A percentile compares a stretch with the other conserved stretches of the same genome.
Evolutionary conservation across 2,888 invertebrate species (phyloP).

Genomic region (Lochmaea capreae): DNA sequence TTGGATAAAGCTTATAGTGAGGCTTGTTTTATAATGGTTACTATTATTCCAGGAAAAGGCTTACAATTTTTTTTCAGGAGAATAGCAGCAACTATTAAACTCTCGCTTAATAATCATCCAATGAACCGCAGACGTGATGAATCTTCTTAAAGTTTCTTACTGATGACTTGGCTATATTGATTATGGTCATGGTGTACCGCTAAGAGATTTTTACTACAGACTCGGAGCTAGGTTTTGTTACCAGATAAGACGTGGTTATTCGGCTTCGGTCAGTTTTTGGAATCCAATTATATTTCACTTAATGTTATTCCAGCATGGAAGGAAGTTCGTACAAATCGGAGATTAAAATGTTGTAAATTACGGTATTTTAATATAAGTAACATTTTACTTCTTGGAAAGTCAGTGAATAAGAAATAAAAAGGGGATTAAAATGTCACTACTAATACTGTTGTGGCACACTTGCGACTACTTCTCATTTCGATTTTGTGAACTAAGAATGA

Average conservation of each 20-base stretch:
- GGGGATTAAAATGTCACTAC: background rate
- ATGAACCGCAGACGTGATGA: background rate
- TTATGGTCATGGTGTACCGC: background rate
- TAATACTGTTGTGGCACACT: background rate
- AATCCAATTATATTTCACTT: slow-evolving; percentile 39
- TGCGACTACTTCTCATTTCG: background rate
- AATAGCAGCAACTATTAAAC: background rate
- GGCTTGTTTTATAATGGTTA: background rate
- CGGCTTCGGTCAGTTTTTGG: slow-evolving; percentile 28
- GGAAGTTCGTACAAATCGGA: slow-evolving; percentile 23
- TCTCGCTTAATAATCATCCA: background rate
- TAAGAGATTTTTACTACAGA: background rate
- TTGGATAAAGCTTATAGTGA: too few relatives aligned
- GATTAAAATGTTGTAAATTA: slow-evolving; percentile 32
- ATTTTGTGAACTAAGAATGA: background rate
- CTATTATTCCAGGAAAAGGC: background rate
- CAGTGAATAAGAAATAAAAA: slow-evolving; percentile 1
- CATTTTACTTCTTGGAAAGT: slow-evolving; percentile 12
- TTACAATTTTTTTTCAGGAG: background rate
- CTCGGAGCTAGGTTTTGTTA: background rate
- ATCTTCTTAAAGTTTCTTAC: background rate
- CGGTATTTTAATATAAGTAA: slow-evolving; percentile 3
- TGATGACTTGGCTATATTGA: background rate
- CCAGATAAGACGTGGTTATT: slow-evolving; percentile 5
- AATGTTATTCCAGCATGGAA: slow-evolving; percentile 23